Base-by-base conservation (phyloP, 2,113 vertebrate species). In the Planiliza haematocheilus region DNA sequence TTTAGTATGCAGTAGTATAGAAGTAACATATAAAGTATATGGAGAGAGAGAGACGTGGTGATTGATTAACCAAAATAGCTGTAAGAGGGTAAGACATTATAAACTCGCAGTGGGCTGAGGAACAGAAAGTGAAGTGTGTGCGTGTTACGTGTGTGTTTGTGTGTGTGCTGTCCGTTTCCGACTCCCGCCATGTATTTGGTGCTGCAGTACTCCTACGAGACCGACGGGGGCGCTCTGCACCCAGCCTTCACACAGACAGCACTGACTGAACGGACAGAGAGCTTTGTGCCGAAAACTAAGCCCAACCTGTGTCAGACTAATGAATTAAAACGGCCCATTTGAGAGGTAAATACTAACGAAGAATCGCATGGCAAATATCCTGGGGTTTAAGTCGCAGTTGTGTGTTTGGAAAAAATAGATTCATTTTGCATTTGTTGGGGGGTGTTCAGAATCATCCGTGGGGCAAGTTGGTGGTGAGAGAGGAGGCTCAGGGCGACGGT, bases 261-360 rank as follows among this genome's bases (percentile, higher is more conserved):
- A 79, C 86, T 89, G 87, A 85, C 85, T 93, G 91, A 91, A 86
- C 81, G 85, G 83, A 89, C 86, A 89, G 89, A 89, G 91, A 93
- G 90, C 93, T 94, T 94, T 94, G 93, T 95, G 93, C 92, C 74
- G 92, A 93, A 91, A 94, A 94, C 92, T 94, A 91, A 93, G 88
- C 87, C 84, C 76, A 89, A 91, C 89, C 92, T 89, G 91, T 92
- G 88, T 87, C 89, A 88, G 86, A 88, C 93, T 88, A 91, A 93
- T 94, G 93, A 93, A 92, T 93, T 91, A 93, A 93, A 93, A 90
- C 91, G 89, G 89, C 88, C 90, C 79, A 62, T 90, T 83, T 75
- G 68, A 90, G 90, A 95, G 94, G 93, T 95, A 95, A 94, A 87
- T 91, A 83, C 73, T 14, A 57, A 45, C 55, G 55, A 75, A 58